Base-by-base conservation (phyloP, 2,797 vertebrate genomes). In the Pangasius mekongensis region DNA sequence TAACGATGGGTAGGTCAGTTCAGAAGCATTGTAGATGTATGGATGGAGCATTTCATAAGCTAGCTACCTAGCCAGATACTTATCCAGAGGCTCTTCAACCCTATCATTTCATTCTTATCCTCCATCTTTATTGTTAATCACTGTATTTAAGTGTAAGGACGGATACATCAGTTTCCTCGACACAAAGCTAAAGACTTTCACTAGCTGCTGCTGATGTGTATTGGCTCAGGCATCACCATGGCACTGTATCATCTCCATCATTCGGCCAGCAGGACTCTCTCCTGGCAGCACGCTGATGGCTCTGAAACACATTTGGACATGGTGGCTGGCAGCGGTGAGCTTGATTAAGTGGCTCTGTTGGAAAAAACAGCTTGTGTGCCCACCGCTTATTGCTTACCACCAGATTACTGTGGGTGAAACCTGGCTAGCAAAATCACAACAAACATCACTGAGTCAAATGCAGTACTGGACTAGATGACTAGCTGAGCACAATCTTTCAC, bases 311-410 rank as follows among this genome's bases (percentile, higher is more conserved):
- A 47, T 66, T 87, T 87, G 88, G 85, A 88, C 87, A 87, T 87
- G 87, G 87, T 52, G 30, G 56, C 84, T 91, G 89, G 91, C 89
- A 88, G 88, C 87, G 82, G 76, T 84, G 87, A 85, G 87, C 86
- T 49, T 56, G 78, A 89, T 86, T 89, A 89, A 91, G 76, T 83
- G 67, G 62, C 88, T 90, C 84, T 90, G 89, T 91, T 92, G 89
- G 89, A 89, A 89, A 85, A 84, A 87, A 77, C 80, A 30, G 62
- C 83, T 49, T 87, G 83, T 58, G 89, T 90, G 87, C 86, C 89
- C 52, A 76, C 89, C 89, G 84, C 16, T 58, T 87, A 33, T 58
- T 58, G 54, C 54, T 71, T 85, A 84, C 67, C 90, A 91, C 87
- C 90, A 89, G 89, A 80, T 78, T 89, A 76, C 71, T n/a, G 78